Conservation (phyloP, 1,140 invertebrate genomes). For the Tetragonula clypearis region DNA sequence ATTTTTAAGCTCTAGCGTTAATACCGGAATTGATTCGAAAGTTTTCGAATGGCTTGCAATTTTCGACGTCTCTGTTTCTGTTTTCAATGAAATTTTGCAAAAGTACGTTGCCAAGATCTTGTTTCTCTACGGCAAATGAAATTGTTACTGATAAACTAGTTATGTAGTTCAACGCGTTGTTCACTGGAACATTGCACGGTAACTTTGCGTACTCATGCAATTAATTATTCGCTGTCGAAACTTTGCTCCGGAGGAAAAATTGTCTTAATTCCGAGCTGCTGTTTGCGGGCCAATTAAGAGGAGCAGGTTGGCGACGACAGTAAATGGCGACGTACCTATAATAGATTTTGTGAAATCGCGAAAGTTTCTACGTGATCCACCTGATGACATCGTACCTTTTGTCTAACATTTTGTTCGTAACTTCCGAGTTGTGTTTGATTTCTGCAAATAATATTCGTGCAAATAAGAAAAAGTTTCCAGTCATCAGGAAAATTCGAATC, state of each 20-base stretch:
- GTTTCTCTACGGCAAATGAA: no score
- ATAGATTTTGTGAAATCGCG: slow-evolving; percentile 11
- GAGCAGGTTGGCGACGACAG: background rate
- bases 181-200: background rate
- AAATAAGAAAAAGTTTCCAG: no score
- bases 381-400: background rate
- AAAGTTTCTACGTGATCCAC: background rate
- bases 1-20: no score
- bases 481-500: no score
- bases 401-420: background rate
- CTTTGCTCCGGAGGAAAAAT: slow-evolving; percentile 19
- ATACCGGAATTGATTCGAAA: no score
- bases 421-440: no score
- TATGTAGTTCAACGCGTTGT: background rate
- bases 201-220: background rate
- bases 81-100: no score
- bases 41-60: no score
- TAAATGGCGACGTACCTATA: background rate
- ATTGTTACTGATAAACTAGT: no score
- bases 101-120: no score
- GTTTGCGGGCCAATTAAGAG: slow-evolving; percentile 19
- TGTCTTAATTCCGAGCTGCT: background rate
- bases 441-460: no score
- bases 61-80: no score
- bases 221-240: slow-evolving; percentile 28